phyloP scores from a whole-genome alignment of 2,888 invertebrate genomes.

The Chelonus formosanus region DNA sequence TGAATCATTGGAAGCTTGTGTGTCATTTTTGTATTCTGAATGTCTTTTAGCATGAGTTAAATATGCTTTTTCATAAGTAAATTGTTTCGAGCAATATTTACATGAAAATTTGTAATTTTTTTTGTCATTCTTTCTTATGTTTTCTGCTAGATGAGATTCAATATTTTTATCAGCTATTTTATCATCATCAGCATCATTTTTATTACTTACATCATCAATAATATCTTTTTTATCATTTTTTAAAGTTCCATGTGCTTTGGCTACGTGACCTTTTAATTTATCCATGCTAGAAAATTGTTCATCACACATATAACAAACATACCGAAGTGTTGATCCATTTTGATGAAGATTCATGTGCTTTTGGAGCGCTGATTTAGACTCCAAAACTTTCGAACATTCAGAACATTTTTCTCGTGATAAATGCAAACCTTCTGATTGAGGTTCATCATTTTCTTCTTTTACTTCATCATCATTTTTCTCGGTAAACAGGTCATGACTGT shows the following conservation, averaged over 20 bases:
- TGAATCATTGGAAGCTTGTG: background rate
- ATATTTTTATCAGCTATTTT: slow-evolving; percentile 21
- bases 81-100: slow-evolving; percentile 55
- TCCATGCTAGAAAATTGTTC: slow-evolving; percentile 50
- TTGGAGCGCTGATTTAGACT: no score
- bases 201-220: slow-evolving; percentile 8
- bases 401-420: no score
- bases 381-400: no score
- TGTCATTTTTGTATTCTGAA: slow-evolving; percentile 45
- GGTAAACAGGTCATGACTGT: no score
- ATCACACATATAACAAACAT: slow-evolving; percentile 56
- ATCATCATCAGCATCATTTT: slow-evolving; percentile 25
- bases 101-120: slow-evolving; percentile 50
- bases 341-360: slow-evolving; percentile 48
- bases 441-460: no score
- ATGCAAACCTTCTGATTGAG: no score
- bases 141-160: background rate
- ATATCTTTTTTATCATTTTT: slow-evolving; percentile 29
- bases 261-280: slow-evolving; percentile 51
- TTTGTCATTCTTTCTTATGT: slow-evolving; percentile 40
- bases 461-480: no score
- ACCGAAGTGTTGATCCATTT: slow-evolving; percentile 49
- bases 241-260: slow-evolving; percentile 42
- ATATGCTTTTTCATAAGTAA: slow-evolving; percentile 57
- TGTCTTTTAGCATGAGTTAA: slow-evolving; percentile 54